These are phyloP conservation scores for Branchipolynoe longqiensis DNA, from an alignment of 2,888 invertebrate species.

Conservation along the genomic window DNA sequence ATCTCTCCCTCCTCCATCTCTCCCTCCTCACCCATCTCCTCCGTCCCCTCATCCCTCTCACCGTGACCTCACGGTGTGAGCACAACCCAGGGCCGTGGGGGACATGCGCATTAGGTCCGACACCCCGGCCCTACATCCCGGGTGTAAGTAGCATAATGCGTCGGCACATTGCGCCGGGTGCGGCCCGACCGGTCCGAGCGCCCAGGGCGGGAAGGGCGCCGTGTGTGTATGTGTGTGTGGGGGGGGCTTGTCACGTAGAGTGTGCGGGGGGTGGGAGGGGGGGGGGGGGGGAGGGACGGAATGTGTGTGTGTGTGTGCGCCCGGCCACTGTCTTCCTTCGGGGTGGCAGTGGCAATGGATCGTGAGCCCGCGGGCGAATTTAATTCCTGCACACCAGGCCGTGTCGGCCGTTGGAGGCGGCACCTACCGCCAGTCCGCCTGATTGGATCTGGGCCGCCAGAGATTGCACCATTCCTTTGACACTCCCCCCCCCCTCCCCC, in stretches of 20 bases:
- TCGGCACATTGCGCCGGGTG: not conserved
- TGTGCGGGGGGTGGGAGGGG: not conserved
- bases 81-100: too few species aligned
- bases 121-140: not conserved
- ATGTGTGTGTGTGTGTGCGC: too few species aligned
- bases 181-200: not conserved
- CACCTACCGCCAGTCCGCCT: too few species aligned
- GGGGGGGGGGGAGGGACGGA: not conserved
- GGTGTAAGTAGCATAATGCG: conserved; percentile 13
- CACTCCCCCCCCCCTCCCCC: too few species aligned
- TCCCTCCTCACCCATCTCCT: too few species aligned
- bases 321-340: not conserved
- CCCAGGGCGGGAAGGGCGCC: not conserved
- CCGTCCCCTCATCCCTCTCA: too few species aligned
- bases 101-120: not conserved
- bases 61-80: too few species aligned
- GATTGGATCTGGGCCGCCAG: too few species aligned
- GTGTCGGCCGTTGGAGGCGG: not conserved
- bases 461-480: too few species aligned
- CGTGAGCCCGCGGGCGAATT: conserved; percentile 9
- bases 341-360: not conserved
- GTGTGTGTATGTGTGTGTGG: not conserved
- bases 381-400: not conserved
- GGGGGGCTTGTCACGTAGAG: not conserved
- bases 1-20: too few species aligned